phyloP scores from a whole-genome alignment of 2,113 vertebrate genomes.

The Psammodynastes pulverulentus region DNA sequence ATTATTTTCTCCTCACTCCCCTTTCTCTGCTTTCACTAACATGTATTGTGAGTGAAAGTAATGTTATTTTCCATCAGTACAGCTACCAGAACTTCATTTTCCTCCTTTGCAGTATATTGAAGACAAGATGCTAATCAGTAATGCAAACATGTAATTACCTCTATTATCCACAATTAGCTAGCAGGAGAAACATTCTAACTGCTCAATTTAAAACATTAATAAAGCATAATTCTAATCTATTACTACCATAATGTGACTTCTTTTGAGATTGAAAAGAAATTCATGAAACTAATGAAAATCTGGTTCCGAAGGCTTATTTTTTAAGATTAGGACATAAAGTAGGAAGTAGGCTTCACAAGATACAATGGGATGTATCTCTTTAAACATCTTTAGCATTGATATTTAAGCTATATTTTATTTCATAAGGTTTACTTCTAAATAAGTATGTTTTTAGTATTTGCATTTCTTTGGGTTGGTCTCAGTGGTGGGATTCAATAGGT shows the following conservation, averaged over 20 bases:
- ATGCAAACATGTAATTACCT: constrained; percentile 49
- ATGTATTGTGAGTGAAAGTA: fast-evolving
- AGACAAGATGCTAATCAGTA: constrained; percentile 35
- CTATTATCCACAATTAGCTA: constrained; percentile 41
- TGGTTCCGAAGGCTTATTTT: not conserved
- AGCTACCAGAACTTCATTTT: not conserved
- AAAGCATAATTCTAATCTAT: constrained; percentile 31
- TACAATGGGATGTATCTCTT: not conserved
- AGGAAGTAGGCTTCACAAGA: not conserved
- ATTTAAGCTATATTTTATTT: not conserved
- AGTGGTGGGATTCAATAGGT: too few species aligned
- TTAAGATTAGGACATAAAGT: not conserved
- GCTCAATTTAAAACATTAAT: constrained; percentile 33
- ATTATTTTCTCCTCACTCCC: not conserved
- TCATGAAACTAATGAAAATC: not conserved
- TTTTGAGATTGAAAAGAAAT: constrained; percentile 1
- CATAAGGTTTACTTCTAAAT: not conserved
- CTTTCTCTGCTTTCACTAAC: not conserved
- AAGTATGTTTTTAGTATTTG: not conserved
- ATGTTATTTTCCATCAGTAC: not conserved
- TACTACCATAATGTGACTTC: constrained; percentile 5
- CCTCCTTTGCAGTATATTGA: constrained; percentile 10
- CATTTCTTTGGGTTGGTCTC: not conserved
- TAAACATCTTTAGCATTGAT: not conserved
- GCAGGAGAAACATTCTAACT: constrained; percentile 30